Base-by-base conservation (phyloP, 1,140 invertebrate genomes). In the Drosophila orena region DNA sequence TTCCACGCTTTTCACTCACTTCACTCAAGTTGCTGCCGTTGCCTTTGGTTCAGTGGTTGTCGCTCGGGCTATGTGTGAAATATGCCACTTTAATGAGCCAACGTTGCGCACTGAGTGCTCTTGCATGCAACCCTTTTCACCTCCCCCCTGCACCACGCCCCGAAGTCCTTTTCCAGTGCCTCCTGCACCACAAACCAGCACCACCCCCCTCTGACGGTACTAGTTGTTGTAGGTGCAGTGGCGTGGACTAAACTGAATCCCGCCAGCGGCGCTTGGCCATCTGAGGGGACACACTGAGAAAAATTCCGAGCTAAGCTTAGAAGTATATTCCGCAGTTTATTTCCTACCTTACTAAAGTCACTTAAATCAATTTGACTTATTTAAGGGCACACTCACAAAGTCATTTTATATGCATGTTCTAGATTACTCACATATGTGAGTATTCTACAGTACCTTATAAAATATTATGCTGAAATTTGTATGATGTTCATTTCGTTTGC, bases 61-160 rank as follows among this genome's bases (percentile, higher is more conserved):
- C 69, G 61, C 59, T 62, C 40, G 68, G 79, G 52, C 83, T 89
- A 88, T 88, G 83, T 88, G 83, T 89, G 83, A 88, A 89, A 88
- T 89, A 88, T 89, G 83, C 83, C 83, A 88, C 83, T 88, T 88
- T 88, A 88, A 88, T 88, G 84, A 88, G 79, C 83, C 83, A 88
- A 69, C 83, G 83, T 83, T 69, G 83, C 79, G 79, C 79, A 79
- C 79, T 79, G 75, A 89, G 83, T 89, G 83, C 79, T 73, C 81
- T 70, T 52, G 58, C 52, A 61, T 57, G 55, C 50, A 70, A 56
- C 50, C 42, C 66, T 56, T 70, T 47, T n/a, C 24, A 22, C 30
- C 30, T 30, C 30, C 30, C 27, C 27, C 7, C 1, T 7, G 7
- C 30, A 0, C 53, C 35, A 11, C 20, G 5, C 17, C 15, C 60